A percentile compares a stretch with the other conserved stretches of the same genome.
Evolutionary conservation across 2,797 vertebrate species (phyloP).

Genomic region (Furcifer pardalis): DNA sequence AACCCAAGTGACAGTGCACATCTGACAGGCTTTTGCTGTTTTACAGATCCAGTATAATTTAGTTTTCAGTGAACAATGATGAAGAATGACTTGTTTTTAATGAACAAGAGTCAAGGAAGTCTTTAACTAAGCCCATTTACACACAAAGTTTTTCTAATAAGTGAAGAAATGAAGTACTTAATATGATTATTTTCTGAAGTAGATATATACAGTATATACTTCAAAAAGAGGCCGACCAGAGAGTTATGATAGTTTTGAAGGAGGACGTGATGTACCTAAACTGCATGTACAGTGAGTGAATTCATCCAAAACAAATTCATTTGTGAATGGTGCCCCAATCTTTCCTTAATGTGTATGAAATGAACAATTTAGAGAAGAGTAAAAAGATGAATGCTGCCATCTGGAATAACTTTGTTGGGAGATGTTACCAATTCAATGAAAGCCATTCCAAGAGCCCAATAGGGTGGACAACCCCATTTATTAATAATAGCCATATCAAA

Average conservation of each 20-base stretch:
- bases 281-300: background rate
- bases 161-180: background rate
- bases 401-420: background rate
- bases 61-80: background rate
- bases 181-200: background rate
- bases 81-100: background rate
- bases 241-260: background rate
- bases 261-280: background rate
- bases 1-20: background rate
- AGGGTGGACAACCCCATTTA: background rate
- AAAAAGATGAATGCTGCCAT: background rate
- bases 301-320: background rate
- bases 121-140: background rate
- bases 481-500: background rate
- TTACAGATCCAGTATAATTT: background rate
- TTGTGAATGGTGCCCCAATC: background rate
- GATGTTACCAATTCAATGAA: no score
- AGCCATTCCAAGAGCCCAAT: background rate
- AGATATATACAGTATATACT: background rate
- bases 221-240: background rate
- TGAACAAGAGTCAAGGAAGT: background rate
- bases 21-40: background rate
- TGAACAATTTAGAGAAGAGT: no score
- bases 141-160: background rate
- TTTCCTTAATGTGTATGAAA: background rate